Conservation (phyloP, 2,797 vertebrate genomes). For the Lutjanus campechanus region DNA sequence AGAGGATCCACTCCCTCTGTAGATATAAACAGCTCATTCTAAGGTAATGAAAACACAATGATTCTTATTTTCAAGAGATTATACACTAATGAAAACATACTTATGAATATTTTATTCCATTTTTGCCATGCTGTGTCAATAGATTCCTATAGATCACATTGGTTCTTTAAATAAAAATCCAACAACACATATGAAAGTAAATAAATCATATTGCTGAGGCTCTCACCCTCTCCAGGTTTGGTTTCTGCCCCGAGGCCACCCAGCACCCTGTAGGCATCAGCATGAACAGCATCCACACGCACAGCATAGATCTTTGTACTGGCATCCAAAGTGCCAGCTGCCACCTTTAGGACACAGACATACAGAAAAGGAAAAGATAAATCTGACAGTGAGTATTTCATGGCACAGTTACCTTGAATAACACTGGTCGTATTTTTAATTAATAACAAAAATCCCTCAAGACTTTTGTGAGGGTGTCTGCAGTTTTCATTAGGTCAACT, state of each 20-base stretch:
- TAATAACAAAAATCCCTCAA: neutral
- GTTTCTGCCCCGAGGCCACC: conserved; percentile 90
- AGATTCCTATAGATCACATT: no score
- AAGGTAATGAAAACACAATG: no score
- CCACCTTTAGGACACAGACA: conserved; percentile 84
- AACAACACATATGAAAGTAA: neutral
- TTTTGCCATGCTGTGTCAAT: no score
- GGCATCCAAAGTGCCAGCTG: conserved; percentile 94
- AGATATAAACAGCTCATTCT: no score
- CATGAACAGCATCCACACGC: conserved; percentile 94
- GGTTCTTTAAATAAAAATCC: neutral
- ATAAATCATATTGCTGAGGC: neutral
- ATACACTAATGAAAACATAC: no score
- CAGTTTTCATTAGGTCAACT: neutral
- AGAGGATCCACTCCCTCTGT: no score
- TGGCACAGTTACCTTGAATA: neutral
- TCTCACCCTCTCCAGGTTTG: conserved; percentile 79
- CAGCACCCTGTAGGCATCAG: conserved; percentile 92
- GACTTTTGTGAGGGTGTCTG: neutral
- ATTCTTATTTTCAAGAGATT: no score
- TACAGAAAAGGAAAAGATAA: neutral
- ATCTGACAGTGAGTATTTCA: neutral
- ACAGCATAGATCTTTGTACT: conserved; percentile 97
- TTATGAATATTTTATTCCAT: no score
- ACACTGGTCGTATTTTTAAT: neutral